Conservation (phyloP, 1,140 invertebrate genomes). For the Drosophila prosaltans region DNA sequence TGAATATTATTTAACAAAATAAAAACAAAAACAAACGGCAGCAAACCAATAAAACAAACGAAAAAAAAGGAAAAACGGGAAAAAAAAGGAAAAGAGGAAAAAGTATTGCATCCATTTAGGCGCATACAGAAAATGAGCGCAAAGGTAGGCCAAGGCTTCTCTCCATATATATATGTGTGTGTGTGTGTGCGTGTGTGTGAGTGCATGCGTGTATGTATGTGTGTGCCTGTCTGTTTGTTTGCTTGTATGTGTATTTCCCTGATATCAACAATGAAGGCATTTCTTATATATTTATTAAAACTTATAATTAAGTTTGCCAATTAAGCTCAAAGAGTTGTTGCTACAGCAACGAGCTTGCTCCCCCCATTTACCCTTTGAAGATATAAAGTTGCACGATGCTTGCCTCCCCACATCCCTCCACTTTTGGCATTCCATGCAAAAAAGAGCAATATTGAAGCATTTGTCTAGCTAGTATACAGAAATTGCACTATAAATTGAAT, state of each 20-base stretch:
- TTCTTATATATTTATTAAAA: background rate
- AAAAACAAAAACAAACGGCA: background rate
- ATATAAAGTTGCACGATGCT: too few relatives aligned
- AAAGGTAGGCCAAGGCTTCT: slow-evolving; percentile 71
- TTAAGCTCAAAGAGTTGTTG: slow-evolving; percentile 11
- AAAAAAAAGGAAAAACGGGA: slow-evolving; percentile 20
- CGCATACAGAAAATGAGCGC: slow-evolving; percentile 80
- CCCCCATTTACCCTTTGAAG: background rate
- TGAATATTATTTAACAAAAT: background rate
- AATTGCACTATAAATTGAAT: slow-evolving; percentile 51
- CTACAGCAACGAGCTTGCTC: background rate
- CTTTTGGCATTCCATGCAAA: too few relatives aligned
- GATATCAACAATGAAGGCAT: slow-evolving; percentile 50
- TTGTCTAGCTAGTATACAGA: slow-evolving; percentile 50
- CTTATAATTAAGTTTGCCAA: slow-evolving; percentile 29
- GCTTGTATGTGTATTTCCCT: slow-evolving; percentile 22
- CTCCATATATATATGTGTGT: slow-evolving; percentile 13
- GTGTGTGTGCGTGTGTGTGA: slow-evolving; percentile 13
- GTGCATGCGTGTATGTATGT: background rate
- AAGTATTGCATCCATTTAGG: slow-evolving; percentile 68
- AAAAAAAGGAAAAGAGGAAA: slow-evolving; percentile 35
- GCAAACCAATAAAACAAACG: background rate
- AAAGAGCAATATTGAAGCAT: background rate
- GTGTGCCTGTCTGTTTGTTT: slow-evolving; percentile 18
- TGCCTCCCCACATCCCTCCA: too few relatives aligned